Evolutionary conservation across 1,140 invertebrate species (phyloP).

Genomic region (Brachionus sp.): DNA sequence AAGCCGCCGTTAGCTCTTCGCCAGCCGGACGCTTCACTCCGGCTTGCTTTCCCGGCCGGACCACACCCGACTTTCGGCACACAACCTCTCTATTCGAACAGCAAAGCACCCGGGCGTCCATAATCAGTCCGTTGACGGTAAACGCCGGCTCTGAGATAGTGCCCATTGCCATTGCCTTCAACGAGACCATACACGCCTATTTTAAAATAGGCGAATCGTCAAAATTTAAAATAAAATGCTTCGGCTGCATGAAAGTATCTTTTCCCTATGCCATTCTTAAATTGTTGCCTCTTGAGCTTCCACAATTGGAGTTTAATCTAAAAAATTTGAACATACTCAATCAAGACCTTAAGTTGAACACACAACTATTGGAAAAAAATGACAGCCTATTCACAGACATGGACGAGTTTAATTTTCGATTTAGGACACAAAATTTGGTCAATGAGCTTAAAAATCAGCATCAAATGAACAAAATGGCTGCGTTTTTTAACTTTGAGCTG

Average conservation of each 20-base stretch:
- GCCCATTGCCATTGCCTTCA: slow-evolving; percentile 36
- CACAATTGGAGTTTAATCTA: not conserved
- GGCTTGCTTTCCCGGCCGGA: slow-evolving; percentile 33
- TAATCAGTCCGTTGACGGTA: slow-evolving; percentile 18
- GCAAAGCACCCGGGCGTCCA: slow-evolving; percentile 27
- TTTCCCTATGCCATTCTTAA: slow-evolving; percentile 35
- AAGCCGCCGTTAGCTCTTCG: not conserved
- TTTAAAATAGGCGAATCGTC: not conserved
- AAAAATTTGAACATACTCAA: slow-evolving; percentile 20
- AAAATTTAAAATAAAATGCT: slow-evolving; percentile 22
- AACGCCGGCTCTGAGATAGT: not conserved
- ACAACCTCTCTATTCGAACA: slow-evolving; percentile 30
- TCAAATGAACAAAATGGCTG: slow-evolving; percentile 6
- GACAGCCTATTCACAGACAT: not conserved
- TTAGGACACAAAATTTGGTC: not conserved
- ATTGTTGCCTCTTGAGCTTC: not conserved
- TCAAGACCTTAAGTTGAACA: slow-evolving; percentile 19
- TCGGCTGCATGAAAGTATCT: slow-evolving; percentile 32
- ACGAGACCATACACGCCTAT: slow-evolving; percentile 42
- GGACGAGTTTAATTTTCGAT: slow-evolving; percentile 33
- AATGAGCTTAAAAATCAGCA: slow-evolving; percentile 9
- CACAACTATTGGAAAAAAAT: slow-evolving; percentile 1
- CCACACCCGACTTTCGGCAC: slow-evolving; percentile 26
- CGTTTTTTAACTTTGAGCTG: slow-evolving; percentile 42
- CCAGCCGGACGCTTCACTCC: slow-evolving; percentile 18